Evolutionary conservation across 2,113 vertebrate genomes (phyloP).

Genomic region (Myotis brandtii): DNA sequence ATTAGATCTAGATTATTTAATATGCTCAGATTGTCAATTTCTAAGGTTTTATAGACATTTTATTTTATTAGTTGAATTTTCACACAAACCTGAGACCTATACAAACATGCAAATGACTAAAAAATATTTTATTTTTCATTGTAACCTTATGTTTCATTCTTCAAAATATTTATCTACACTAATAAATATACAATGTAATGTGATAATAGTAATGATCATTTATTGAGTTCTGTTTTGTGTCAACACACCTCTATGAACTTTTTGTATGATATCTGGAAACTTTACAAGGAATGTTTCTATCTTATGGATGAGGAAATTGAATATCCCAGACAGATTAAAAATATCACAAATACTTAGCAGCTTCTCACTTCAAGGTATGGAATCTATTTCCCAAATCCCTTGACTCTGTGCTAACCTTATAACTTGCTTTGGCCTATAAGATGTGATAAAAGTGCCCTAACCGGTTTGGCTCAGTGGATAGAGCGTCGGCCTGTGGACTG

Average conservation of each 20-base stretch:
- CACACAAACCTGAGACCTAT: not conserved
- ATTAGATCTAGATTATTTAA: not conserved
- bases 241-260: not conserved
- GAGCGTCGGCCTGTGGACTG: too few species aligned
- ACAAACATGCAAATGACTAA: not conserved
- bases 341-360: not conserved
- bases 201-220: not conserved
- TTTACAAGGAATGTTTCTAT: not conserved
- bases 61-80: not conserved
- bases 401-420: not conserved
- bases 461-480: too few species aligned
- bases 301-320: not conserved
- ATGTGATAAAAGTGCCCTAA: not conserved
- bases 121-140: not conserved
- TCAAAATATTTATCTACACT: not conserved
- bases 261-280: not conserved
- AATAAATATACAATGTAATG: not conserved
- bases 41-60: not conserved
- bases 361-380: not conserved
- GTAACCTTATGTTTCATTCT: not conserved
- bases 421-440: not conserved
- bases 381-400: not conserved
- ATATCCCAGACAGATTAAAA: not conserved
- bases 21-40: not conserved
- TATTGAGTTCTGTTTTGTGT: not conserved